Percentiles rank a stretch among this genome's conserved stretches.
Conservation (phyloP, 2,888 invertebrate genomes). For the Neoitamus cyanurus region DNA sequence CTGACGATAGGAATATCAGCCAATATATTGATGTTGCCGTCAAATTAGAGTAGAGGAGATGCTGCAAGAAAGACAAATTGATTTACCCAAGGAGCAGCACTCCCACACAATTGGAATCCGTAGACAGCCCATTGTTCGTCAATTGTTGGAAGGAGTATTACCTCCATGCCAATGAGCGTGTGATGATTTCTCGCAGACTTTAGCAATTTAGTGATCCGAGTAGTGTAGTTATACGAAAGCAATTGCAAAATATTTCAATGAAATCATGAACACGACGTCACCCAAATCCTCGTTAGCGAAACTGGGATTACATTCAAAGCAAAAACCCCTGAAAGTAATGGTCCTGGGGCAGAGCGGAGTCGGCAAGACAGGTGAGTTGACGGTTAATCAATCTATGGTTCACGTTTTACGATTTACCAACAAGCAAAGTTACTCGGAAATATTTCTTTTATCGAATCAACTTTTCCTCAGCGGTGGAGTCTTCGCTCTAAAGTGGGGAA, state of each 20-base stretch:
- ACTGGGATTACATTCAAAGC: slow-evolving; percentile 74
- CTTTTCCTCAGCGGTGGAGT: not conserved
- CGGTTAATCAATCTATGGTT: not conserved
- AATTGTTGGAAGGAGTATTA: not conserved
- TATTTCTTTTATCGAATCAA: not conserved
- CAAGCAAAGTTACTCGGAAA: not conserved
- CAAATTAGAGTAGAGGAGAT: not conserved
- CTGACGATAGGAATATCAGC: not conserved
- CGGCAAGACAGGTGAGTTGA: slow-evolving; percentile 84
- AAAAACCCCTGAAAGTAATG: slow-evolving; percentile 79
- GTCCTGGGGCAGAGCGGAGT: slow-evolving; percentile 84
- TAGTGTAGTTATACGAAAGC: not conserved
- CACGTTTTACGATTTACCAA: not conserved
- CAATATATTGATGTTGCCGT: slow-evolving; percentile 3
- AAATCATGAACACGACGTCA: slow-evolving; percentile 71
- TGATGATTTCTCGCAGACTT: not conserved
- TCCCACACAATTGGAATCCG: not conserved
- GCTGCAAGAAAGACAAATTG: slow-evolving; percentile 10
- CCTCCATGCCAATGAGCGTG: not conserved
- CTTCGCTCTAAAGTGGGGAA: not conserved
- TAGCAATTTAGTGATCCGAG: not conserved
- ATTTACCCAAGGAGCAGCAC: not conserved
- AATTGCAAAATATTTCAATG: not conserved
- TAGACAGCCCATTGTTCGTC: not conserved
- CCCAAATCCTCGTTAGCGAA: slow-evolving; percentile 77